Percentiles rank a stretch among this genome's conserved stretches.
Conservation (phyloP, 2,888 invertebrate species). For the Mesoligia furuncula region DNA sequence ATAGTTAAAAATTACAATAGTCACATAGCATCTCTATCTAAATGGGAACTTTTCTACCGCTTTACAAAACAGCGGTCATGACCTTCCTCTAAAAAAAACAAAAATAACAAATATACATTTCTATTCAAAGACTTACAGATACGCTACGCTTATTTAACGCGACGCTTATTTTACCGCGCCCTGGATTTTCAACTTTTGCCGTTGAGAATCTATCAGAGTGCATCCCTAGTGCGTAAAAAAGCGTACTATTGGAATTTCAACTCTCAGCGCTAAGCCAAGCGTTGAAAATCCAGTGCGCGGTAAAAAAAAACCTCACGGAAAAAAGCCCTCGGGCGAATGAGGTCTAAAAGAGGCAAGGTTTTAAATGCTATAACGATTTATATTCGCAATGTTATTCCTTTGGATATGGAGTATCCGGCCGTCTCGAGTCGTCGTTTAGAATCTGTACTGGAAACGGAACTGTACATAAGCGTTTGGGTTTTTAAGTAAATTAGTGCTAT, state of each 20-base stretch:
- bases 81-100: conserved; percentile 17
- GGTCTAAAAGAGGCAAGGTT: conserved; percentile 15
- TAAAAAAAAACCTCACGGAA: background rate
- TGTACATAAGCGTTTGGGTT: conserved; percentile 42
- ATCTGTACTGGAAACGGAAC: conserved; percentile 44
- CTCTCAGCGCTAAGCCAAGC: background rate
- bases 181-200: background rate
- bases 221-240: background rate
- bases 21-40: conserved; percentile 35
- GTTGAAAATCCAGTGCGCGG: background rate
- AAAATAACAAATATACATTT: conserved; percentile 33
- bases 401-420: conserved; percentile 45
- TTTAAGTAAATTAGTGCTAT: conserved; percentile 3
- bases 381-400: conserved; percentile 63
- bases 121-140: conserved; percentile 27
- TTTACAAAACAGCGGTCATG: conserved; percentile 12
- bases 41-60: conserved; percentile 10
- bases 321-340: background rate
- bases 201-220: background rate
- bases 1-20: conserved; percentile 14
- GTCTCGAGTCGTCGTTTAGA: conserved; percentile 65
- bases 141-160: too few relatives aligned
- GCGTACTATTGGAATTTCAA: background rate
- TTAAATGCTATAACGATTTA: conserved; percentile 52
- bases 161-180: background rate